Conservation (phyloP, 2,113 vertebrate genomes). For the Carassius carassius region DNA sequence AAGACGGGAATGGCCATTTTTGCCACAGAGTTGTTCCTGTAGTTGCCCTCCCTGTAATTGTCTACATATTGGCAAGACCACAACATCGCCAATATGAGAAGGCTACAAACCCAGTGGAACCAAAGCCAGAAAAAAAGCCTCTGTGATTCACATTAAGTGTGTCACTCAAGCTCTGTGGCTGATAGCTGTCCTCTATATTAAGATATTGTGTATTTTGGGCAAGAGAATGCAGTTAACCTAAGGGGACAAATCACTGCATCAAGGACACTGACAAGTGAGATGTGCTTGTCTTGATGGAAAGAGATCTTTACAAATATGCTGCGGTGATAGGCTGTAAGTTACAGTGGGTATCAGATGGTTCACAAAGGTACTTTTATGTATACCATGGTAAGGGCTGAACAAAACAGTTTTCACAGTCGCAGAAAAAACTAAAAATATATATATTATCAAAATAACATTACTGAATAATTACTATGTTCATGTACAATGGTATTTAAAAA, state of each 20-base stretch:
- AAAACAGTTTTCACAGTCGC: background rate
- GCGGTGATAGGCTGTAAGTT: background rate
- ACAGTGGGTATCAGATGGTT: background rate
- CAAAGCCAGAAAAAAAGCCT: constrained; percentile 43
- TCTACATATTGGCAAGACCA: constrained; percentile 71
- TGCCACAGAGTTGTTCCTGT: constrained; percentile 69
- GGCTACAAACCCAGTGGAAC: constrained; percentile 58
- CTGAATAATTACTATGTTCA: background rate
- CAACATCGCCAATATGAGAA: constrained; percentile 73
- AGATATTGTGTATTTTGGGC: constrained; percentile 10
- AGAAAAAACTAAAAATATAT: too few species aligned
- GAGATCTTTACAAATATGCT: background rate
- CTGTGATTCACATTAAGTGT: background rate
- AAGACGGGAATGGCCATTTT: constrained; percentile 62
- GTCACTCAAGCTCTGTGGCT: constrained; percentile 42
- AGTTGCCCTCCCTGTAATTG: constrained; percentile 70
- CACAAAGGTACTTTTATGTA: background rate
- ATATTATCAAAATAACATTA: background rate
- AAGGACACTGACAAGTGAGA: background rate
- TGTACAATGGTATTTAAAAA: background rate
- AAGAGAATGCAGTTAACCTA: background rate
- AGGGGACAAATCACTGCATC: background rate
- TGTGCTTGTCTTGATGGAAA: background rate
- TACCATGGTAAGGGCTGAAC: background rate
- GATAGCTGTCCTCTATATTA: constrained; percentile 2